These are phyloP conservation scores for Machimus atricapillus DNA, from an alignment of 2,888 invertebrate genomes.

Conservation along the genomic window DNA sequence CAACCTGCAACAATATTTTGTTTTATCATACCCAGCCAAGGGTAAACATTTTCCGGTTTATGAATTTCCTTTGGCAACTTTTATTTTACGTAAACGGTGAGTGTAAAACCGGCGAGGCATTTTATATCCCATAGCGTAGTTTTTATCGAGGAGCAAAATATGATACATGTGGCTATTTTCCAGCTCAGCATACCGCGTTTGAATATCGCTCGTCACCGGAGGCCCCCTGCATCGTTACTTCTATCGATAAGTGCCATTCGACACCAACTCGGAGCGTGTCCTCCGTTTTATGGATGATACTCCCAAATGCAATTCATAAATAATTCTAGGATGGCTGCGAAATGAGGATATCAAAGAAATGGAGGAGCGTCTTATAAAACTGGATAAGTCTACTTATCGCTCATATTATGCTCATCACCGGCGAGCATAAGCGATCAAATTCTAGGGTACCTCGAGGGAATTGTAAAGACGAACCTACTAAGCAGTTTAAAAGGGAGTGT, in stretches of 20 bases:
- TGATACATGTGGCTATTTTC: slow-evolving; percentile 32
- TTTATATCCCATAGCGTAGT: slow-evolving; percentile 24
- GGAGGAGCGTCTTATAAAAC: not conserved
- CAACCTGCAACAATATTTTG: not conserved
- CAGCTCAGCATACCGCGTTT: not conserved
- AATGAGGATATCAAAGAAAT: slow-evolving; percentile 21
- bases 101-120: slow-evolving; percentile 24
- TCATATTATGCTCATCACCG: not conserved
- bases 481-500: not conserved
- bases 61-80: slow-evolving; percentile 27
- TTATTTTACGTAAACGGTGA: slow-evolving; percentile 25
- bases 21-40: not conserved
- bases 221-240: slow-evolving; percentile 32
- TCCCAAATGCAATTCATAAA: slow-evolving; percentile 40
- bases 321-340: slow-evolving; percentile 21
- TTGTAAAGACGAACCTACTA: not conserved
- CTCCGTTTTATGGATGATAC: slow-evolving; percentile 24
- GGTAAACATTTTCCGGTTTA: slow-evolving; percentile 5
- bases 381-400: slow-evolving; percentile 2
- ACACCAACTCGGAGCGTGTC: slow-evolving; percentile 9
- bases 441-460: not conserved
- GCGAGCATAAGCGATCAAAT: not conserved
- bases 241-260: slow-evolving; percentile 36
- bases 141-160: slow-evolving; percentile 13
- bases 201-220: slow-evolving; percentile 20